Base-by-base conservation (phyloP, 2,888 invertebrate genomes). In the Melanargia galathea region DNA sequence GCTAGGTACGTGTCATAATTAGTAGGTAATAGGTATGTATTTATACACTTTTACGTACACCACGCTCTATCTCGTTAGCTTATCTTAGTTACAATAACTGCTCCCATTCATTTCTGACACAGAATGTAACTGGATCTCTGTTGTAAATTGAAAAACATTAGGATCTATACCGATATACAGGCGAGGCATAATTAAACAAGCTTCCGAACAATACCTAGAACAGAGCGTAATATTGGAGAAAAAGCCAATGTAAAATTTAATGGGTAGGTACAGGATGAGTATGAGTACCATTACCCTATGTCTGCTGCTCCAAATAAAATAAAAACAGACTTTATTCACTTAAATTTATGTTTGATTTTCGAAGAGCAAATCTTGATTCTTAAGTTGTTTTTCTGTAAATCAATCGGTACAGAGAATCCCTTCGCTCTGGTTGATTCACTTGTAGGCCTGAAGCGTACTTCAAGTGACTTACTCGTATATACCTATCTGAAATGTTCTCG, bases 391-490 rank as follows among this genome's bases (percentile, higher is more conserved):
- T 38, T 8, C 13, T 8, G 51, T 45, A 46, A 51, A n/a, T 20
- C 3, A 3, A n/a, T 63, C 46, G 48, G 59, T 20, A 5, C 35
- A 61, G 56, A 57, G 63, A 64, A 58, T 61, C 45, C 56, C 69
- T 70, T 48, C 58, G 48, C 69, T 67, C 65, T 69, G 71, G 75
- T 69, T 66, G 70, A 67, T 62, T 60, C 71, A 68, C 68, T 68
- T 67, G 68, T 70, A 66, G 57, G 70, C 78, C 72, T 40, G 57
- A 61, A 73, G 74, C 71, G 63, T 52, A 68, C 67, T 71, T 75
- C 71, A 75, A 78, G 77, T 77, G 77, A 74, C 75, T 77, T 73
- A 74, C n/a, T n/a, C n/a, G n/a, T n/a, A n/a, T n/a, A n/a, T n/a
- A n/a, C 71, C 65, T 70, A 73, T 74, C 72, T 71, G 70, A 65